A percentile compares a stretch with the other conserved stretches of the same genome.
phyloP scores from a whole-genome alignment of 1,140 invertebrate species.

The Platorchestia sp. region DNA sequence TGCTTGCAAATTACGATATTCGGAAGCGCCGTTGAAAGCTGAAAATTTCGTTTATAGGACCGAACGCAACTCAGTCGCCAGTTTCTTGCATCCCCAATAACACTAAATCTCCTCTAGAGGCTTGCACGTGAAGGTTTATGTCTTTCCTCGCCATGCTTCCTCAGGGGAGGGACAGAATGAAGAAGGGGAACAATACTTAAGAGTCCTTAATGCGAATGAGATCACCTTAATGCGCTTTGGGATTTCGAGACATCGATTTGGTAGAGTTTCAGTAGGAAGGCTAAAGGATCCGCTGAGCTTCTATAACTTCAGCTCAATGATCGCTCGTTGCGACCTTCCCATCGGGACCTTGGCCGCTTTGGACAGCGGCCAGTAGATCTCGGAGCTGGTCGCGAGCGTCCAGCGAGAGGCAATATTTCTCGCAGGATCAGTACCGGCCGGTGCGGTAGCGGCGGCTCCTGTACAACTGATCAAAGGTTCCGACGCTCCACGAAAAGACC shows the following conservation, averaged over 20 bases:
- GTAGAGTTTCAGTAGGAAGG: constrained; percentile 8
- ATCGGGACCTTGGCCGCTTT: constrained; percentile 27
- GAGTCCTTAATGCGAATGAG: constrained; percentile 10
- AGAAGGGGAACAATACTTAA: neutral
- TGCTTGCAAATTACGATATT: neutral
- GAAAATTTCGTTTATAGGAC: neutral
- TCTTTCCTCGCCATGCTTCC: neutral
- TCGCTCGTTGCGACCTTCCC: constrained; percentile 31
- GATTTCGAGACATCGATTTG: constrained; percentile 21
- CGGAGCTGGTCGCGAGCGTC: neutral
- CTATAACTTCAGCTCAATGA: constrained; percentile 19
- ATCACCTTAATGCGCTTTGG: constrained; percentile 22
- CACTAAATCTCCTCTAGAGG: neutral
- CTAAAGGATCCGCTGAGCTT: neutral
- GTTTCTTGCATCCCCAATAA: neutral
- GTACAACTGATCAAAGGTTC: neutral
- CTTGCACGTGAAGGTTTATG: neutral
- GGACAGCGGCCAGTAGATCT: neutral
- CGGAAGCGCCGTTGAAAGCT: neutral
- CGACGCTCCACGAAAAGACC: neutral
- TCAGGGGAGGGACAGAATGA: neutral
- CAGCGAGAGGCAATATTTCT: neutral
- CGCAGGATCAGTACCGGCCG: neutral
- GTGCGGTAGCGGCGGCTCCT: neutral
- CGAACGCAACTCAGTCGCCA: neutral